Evolutionary conservation across 2,113 vertebrate species (phyloP).

Genomic region (Saguinus imperator): DNA sequence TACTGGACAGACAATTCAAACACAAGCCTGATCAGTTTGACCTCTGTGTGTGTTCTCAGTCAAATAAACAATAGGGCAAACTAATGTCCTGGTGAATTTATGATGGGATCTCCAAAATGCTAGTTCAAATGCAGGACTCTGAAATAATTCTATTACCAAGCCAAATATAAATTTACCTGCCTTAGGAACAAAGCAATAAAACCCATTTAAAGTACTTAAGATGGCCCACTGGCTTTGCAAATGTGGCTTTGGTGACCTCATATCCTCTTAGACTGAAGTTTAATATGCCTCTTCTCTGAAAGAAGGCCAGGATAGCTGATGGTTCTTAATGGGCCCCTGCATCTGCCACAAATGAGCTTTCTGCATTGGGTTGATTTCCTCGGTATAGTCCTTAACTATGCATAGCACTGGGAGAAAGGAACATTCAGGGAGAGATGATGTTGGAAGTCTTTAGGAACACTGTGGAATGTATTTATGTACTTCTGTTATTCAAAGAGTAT

Average conservation of each 20-base stretch:
- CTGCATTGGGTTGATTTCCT: not conserved
- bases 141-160: conserved; percentile 31
- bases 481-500: not conserved
- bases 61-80: not conserved
- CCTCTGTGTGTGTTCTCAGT: not conserved
- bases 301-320: not conserved
- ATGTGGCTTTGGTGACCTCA: conserved; percentile 17
- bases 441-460: not conserved
- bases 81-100: not conserved
- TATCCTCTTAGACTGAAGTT: conserved; percentile 1
- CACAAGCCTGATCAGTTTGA: not conserved
- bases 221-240: not conserved
- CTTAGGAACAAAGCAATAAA: conserved; percentile 39
- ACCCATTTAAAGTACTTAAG: conserved; percentile 9
- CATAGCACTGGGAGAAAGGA: not conserved
- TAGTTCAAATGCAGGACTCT: not conserved
- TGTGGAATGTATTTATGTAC: not conserved
- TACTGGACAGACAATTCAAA: not conserved
- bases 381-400: accelerated
- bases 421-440: not conserved
- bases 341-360: not conserved
- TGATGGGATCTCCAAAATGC: not conserved
- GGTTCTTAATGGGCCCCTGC: not conserved
- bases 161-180: conserved; percentile 55
- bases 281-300: not conserved